Conservation (phyloP, 2,888 invertebrate species). For the Tenthredo mesomela region DNA sequence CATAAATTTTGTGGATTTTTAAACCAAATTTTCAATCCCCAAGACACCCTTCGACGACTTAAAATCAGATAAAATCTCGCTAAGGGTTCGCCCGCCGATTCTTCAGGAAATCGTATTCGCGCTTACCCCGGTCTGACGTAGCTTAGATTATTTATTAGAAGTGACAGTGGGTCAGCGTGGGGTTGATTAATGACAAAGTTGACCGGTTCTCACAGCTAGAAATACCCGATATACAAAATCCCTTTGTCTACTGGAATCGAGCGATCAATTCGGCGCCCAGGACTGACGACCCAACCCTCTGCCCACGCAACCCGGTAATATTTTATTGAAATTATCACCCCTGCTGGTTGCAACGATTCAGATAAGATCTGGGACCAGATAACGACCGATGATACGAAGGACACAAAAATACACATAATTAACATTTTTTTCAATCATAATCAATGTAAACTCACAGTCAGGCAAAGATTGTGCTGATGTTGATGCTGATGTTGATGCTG, state of each 20-base stretch:
- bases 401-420: neutral
- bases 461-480: slow-evolving; percentile 71
- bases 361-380: neutral
- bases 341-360: neutral
- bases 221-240: neutral
- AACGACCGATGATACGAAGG: too few species aligned
- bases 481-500: slow-evolving; percentile 70
- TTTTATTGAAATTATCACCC: slow-evolving; percentile 31
- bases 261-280: slow-evolving; percentile 7
- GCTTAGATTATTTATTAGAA: slow-evolving; percentile 23
- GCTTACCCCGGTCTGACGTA: neutral
- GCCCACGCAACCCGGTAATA: slow-evolving; percentile 33
- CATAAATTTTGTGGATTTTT: neutral
- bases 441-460: slow-evolving; percentile 67
- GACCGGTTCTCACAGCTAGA: slow-evolving; percentile 28
- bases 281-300: neutral
- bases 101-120: neutral
- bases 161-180: slow-evolving; percentile 9
- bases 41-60: neutral
- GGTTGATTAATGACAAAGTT: slow-evolving; percentile 13
- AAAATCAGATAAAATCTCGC: neutral
- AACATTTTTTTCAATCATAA: neutral
- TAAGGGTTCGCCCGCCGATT: neutral
- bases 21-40: neutral
- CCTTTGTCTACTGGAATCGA: neutral